Conservation (phyloP, 2,888 invertebrate genomes). For the Drosophila fulvimacula region DNA sequence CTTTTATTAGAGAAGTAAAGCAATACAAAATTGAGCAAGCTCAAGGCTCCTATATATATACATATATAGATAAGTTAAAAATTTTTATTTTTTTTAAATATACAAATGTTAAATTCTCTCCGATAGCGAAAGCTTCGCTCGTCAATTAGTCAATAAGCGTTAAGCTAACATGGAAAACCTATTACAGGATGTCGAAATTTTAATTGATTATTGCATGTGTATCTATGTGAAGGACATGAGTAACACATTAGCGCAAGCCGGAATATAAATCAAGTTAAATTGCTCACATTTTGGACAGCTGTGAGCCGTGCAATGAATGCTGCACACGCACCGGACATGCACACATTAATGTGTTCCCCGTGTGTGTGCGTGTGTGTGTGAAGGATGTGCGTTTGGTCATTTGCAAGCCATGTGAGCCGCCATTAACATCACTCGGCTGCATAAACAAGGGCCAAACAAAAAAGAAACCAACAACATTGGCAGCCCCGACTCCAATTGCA, state of each 20-base stretch:
- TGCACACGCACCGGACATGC: conserved; percentile 1
- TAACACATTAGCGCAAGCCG: conserved; percentile 1
- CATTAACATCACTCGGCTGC: conserved; percentile 46
- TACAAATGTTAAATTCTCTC: too few species aligned
- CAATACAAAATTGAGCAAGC: too few species aligned
- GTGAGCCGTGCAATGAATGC: conserved; percentile 5
- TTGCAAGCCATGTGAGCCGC: conserved; percentile 40
- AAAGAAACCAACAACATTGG: conserved; percentile 50
- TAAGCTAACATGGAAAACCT: conserved; percentile 2
- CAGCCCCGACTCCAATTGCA: conserved; percentile 20
- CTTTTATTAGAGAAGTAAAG: too few species aligned
- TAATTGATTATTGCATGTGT: conserved; percentile 3
- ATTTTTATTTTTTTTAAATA: too few species aligned
- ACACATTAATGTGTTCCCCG: background rate
- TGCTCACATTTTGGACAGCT: conserved; percentile 9
- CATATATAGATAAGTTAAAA: background rate
- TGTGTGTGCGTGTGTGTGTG: background rate
- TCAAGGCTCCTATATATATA: too few species aligned
- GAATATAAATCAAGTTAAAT: conserved; percentile 6
- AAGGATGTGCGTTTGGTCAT: conserved; percentile 4
- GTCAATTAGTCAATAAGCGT: conserved; percentile 2
- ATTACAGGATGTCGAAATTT: background rate
- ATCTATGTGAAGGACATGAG: conserved; percentile 1
- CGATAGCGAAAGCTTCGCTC: background rate
- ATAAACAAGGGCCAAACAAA: conserved; percentile 56